A percentile compares a stretch with the other conserved stretches of the same genome.
phyloP scores from a whole-genome alignment of 2,797 vertebrate genomes.

The Bradypus variegatus region DNA sequence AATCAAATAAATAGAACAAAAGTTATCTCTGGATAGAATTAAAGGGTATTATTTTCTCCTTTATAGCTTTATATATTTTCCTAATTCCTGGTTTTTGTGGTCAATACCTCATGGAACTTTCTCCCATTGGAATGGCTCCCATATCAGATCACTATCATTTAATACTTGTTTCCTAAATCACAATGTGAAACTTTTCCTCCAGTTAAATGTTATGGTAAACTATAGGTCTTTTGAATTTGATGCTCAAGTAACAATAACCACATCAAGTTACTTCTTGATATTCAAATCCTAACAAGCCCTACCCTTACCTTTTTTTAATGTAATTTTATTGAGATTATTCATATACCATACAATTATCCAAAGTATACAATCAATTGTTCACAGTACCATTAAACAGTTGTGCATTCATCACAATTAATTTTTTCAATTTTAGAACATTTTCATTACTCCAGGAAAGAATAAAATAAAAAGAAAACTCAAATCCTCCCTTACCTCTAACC shows the following conservation, averaged over 20 bases:
- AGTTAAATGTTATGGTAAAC: not conserved
- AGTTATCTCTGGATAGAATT: not conserved
- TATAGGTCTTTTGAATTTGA: not conserved
- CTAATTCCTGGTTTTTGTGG: not conserved
- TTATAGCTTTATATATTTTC: not conserved
- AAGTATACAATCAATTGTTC: no score
- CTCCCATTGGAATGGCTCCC: not conserved
- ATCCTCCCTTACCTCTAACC: no score
- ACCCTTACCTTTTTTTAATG: slow-evolving; percentile 79
- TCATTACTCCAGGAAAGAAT: no score
- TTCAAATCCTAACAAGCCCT: slow-evolving; percentile 16
- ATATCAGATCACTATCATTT: not conserved
- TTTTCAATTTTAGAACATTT: no score
- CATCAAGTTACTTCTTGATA: not conserved
- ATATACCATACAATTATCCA: no score
- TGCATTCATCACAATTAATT: no score
- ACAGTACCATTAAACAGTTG: no score
- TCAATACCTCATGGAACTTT: not conserved
- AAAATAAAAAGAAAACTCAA: no score
- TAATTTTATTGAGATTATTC: no score
- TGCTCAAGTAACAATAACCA: not conserved
- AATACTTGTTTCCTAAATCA: not conserved
- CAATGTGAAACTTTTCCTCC: not conserved
- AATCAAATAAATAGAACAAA: not conserved
- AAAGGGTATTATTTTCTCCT: not conserved